Evolutionary conservation across 2,888 invertebrate genomes (phyloP).

Genomic region (Aspidiotus rigidus): DNA sequence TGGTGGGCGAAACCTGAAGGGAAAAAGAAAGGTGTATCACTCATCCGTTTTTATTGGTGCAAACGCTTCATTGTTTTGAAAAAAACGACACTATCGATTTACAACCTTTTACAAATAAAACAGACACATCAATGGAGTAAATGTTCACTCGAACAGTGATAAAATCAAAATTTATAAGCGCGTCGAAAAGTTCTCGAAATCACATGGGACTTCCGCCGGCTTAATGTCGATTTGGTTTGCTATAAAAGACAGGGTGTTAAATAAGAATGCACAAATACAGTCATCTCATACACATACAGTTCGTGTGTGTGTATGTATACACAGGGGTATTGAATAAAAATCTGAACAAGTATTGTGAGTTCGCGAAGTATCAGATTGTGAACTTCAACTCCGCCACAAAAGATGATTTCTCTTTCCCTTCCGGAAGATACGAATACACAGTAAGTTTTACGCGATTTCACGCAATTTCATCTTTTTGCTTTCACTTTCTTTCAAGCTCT

Average conservation of each 20-base stretch:
- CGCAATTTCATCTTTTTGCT: too few relatives aligned
- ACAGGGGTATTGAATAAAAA: background rate
- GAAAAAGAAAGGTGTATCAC: too few relatives aligned
- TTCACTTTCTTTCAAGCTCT: slow-evolving; percentile 20
- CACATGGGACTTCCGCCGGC: slow-evolving; percentile 24
- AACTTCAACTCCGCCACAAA: slow-evolving; percentile 13
- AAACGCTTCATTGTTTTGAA: too few relatives aligned
- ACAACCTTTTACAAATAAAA: too few relatives aligned
- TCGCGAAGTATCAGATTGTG: background rate
- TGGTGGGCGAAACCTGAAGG: too few relatives aligned
- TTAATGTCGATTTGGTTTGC: slow-evolving; percentile 30
- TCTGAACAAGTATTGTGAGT: slow-evolving; percentile 18
- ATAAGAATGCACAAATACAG: background rate
- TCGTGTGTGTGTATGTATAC: background rate
- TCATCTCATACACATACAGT: background rate
- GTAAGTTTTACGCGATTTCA: too few relatives aligned
- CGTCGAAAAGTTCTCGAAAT: slow-evolving; percentile 28
- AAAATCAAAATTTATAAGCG: slow-evolving; percentile 25
- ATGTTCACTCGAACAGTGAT: slow-evolving; percentile 21
- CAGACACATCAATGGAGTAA: background rate
- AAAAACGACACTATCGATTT: too few relatives aligned
- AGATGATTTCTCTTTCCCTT: slow-evolving; percentile 6
- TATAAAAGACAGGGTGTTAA: slow-evolving; percentile 25
- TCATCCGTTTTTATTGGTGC: too few relatives aligned
- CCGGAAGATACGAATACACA: background rate